Evolutionary conservation across 2,113 vertebrate genomes (phyloP).

Genomic region (Todiramphus chloris): DNA sequence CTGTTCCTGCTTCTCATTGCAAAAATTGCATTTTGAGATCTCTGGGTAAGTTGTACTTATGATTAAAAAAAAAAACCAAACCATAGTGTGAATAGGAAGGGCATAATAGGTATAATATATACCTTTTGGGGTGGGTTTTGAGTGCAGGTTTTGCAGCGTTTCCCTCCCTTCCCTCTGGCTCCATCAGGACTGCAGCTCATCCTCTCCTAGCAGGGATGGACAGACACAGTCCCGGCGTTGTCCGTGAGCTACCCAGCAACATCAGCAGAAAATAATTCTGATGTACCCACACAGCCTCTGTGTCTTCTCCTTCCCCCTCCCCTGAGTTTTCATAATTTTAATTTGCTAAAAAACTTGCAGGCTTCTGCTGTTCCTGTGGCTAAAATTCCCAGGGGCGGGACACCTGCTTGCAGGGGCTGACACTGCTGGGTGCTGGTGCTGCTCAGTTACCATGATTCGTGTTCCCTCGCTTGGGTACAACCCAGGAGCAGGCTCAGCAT

Average conservation of each 20-base stretch:
- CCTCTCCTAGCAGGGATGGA: background rate
- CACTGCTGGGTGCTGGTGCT: background rate
- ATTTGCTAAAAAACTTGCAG: background rate
- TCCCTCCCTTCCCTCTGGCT: background rate
- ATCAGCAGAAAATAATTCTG: background rate
- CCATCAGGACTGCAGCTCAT: no score
- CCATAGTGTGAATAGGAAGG: background rate
- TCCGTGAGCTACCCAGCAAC: background rate
- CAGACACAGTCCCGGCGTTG: rapidly evolving
- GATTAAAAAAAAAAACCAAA: background rate
- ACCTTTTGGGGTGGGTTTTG: background rate
- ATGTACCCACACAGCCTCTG: no score
- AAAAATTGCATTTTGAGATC: background rate
- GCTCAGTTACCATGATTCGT: rapidly evolving
- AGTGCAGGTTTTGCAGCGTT: rapidly evolving
- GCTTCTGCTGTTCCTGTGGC: background rate
- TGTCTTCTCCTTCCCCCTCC: background rate
- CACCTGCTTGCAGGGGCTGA: background rate
- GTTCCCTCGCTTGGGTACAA: background rate
- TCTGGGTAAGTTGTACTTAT: background rate
- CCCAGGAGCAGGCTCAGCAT: background rate
- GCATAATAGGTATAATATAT: no score
- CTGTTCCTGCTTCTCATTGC: background rate
- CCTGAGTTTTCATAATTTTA: no score
- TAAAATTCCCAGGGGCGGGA: background rate